Evolutionary conservation across 1,140 invertebrate species (phyloP).

Genomic region (Rhagoletis zephyria): DNA sequence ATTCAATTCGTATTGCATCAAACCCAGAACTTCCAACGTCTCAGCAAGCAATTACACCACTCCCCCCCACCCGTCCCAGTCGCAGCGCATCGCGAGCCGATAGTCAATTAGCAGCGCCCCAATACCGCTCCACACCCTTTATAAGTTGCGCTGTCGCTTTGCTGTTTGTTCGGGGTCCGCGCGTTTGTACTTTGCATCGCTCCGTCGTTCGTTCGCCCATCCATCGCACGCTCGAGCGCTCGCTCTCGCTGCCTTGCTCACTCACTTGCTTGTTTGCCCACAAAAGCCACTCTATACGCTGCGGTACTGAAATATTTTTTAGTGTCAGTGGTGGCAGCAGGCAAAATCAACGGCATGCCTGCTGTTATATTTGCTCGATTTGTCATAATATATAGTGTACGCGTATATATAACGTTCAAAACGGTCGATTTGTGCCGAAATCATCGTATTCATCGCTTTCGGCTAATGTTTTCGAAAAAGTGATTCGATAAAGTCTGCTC

Average conservation of each 20-base stretch:
- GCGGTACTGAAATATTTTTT: constrained; percentile 27
- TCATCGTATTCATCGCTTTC: background rate
- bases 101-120: constrained; percentile 34
- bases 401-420: constrained; percentile 12
- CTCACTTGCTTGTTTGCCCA: background rate
- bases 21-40: background rate
- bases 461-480: background rate
- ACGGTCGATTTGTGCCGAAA: constrained; percentile 12
- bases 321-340: constrained; percentile 21
- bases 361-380: constrained; percentile 9
- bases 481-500: background rate
- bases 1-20: background rate
- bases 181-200: background rate
- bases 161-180: too few species aligned
- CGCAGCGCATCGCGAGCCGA: background rate
- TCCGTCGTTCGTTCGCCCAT: background rate
- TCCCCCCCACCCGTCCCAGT: background rate
- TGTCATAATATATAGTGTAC: background rate
- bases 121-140: background rate
- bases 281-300: background rate
- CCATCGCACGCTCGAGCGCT: background rate
- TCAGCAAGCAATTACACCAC: too few species aligned
- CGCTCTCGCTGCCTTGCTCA: background rate
- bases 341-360: constrained; percentile 3
- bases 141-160: background rate